These are phyloP conservation scores for Lycopodina hypogea DNA, from an alignment of 37 sponge, comb jelly and placozoan genomes.

Conservation along the genomic window DNA sequence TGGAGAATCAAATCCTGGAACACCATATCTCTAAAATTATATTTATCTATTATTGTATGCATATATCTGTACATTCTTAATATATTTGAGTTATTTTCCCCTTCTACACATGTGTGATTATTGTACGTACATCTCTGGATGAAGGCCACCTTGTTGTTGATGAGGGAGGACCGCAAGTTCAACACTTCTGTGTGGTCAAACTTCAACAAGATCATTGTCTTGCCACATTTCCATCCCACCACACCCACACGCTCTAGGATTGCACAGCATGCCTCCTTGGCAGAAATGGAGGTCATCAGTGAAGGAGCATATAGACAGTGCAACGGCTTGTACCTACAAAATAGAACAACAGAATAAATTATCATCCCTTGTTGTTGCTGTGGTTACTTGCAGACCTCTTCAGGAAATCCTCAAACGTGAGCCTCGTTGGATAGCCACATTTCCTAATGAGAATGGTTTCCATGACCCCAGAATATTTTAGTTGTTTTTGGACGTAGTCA, in stretches of 20 bases:
- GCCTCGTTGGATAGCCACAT: slow-evolving; percentile 69
- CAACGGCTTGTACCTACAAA: slow-evolving; percentile 11
- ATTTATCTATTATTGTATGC: no score
- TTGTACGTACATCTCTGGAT: slow-evolving; percentile 45
- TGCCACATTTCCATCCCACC: slow-evolving; percentile 24
- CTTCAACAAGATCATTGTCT: slow-evolving; percentile 55
- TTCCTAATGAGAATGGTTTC: slow-evolving; percentile 78
- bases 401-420: slow-evolving; percentile 68
- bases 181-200: slow-evolving; percentile 44
- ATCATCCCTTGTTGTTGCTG: neutral
- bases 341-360: neutral
- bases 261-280: neutral
- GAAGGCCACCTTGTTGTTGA: slow-evolving; percentile 8
- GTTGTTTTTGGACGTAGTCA: slow-evolving; percentile 55
- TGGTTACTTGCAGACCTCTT: slow-evolving; percentile 11
- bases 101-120: no score
- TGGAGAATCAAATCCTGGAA: no score
- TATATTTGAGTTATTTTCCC: no score
- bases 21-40: no score
- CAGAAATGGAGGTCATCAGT: neutral
- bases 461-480: slow-evolving; percentile 73
- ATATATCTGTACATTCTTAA: no score
- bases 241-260: slow-evolving; percentile 4
- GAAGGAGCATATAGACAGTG: slow-evolving; percentile 1
- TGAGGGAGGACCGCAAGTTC: slow-evolving; percentile 2